Evolutionary conservation across 2,113 vertebrate species (phyloP).

Genomic region (Alouatta palliata): DNA sequence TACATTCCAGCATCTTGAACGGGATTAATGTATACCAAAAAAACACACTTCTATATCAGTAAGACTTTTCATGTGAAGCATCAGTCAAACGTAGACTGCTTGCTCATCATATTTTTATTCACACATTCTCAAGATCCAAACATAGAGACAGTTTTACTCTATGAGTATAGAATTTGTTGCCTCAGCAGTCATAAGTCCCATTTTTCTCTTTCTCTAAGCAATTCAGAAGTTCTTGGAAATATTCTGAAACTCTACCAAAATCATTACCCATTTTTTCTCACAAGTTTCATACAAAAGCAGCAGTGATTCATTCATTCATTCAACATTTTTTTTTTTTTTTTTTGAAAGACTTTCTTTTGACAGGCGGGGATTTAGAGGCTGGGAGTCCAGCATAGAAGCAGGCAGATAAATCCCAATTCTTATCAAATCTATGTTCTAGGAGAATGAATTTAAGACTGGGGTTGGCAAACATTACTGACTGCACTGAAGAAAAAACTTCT

Average conservation of each 20-base stretch:
- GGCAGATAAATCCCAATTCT: neutral
- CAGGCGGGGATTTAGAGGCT: neutral
- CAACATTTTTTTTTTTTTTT: neutral
- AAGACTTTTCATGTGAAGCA: slow-evolving; percentile 56
- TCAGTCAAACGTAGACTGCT: slow-evolving; percentile 61
- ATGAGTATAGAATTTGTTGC: slow-evolving; percentile 67
- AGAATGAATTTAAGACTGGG: neutral
- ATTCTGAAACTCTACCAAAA: slow-evolving; percentile 44
- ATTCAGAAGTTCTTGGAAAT: slow-evolving; percentile 57
- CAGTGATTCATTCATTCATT: slow-evolving; percentile 45
- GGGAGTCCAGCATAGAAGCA: neutral
- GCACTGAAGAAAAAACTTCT: neutral
- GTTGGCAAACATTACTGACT: neutral
- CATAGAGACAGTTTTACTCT: slow-evolving; percentile 70
- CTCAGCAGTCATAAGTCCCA: slow-evolving; percentile 63
- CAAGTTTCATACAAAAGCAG: slow-evolving; percentile 25
- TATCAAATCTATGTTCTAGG: neutral
- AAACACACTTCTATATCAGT: slow-evolving; percentile 43
- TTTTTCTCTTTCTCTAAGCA: slow-evolving; percentile 67
- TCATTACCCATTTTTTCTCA: neutral
- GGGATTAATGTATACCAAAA: slow-evolving; percentile 30
- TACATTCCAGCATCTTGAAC: neutral
- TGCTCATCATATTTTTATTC: slow-evolving; percentile 75
- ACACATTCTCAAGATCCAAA: slow-evolving; percentile 63
- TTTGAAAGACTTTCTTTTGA: neutral